A percentile compares a stretch with the other conserved stretches of the same genome.
These are phyloP conservation scores for Polypterus senegalus DNA, from an alignment of 2,113 vertebrate genomes.

Conservation along the genomic window DNA sequence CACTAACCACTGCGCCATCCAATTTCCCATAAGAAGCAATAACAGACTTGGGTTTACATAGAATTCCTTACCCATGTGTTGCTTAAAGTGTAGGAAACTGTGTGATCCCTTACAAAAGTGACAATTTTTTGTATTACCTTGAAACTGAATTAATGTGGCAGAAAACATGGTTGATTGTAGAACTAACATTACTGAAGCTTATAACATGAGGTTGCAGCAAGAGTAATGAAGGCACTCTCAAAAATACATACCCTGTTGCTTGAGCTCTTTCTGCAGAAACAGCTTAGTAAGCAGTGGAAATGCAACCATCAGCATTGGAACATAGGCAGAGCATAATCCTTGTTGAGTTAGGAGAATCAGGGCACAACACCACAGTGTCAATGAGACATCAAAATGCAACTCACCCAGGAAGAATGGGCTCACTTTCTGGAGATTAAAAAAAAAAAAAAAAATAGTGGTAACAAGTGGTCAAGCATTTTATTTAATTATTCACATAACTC, in stretches of 20 bases:
- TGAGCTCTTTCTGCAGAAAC: slow-evolving; percentile 60
- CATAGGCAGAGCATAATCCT: slow-evolving; percentile 77
- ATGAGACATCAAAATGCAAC: slow-evolving; percentile 71
- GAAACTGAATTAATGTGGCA: no score
- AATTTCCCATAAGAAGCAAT: no score
- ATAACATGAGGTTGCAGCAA: no score
- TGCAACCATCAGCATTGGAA: slow-evolving; percentile 76
- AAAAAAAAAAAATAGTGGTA: slow-evolving; percentile 7
- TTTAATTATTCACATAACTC: no score
- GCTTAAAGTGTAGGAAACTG: no score
- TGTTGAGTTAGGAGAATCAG: slow-evolving; percentile 62
- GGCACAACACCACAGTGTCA: slow-evolving; percentile 68
- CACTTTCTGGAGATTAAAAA: slow-evolving; percentile 48
- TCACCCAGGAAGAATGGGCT: slow-evolving; percentile 67
- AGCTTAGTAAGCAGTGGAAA: slow-evolving; percentile 74
- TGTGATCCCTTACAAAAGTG: no score
- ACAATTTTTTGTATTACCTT: no score
- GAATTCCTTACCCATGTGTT: no score
- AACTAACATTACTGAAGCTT: no score
- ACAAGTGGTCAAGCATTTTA: not conserved
- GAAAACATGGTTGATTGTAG: no score
- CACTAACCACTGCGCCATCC: no score
- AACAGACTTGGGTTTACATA: no score
- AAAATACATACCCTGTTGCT: slow-evolving; percentile 57
- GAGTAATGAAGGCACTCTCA: not conserved